Evolutionary conservation across 2,797 vertebrate species (phyloP).

Genomic region (Gymnocypris eckloni): DNA sequence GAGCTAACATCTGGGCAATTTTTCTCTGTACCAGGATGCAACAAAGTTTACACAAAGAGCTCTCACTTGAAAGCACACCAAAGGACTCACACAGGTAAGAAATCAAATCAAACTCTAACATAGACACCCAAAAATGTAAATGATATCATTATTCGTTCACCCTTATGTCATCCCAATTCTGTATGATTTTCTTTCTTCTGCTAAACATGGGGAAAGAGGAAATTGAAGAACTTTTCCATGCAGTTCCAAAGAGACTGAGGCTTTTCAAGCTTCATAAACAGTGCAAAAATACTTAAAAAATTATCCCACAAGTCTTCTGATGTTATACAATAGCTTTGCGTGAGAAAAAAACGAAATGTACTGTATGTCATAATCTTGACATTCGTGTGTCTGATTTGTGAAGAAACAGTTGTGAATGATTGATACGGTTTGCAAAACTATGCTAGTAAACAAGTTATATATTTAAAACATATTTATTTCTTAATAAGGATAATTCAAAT

Average conservation of each 20-base stretch:
- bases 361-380: not conserved
- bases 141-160: too few species aligned
- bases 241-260: not conserved
- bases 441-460: too few species aligned
- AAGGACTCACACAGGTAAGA: conserved; percentile 91
- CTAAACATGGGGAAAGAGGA: not conserved
- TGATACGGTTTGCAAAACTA: not conserved
- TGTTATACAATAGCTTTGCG: not conserved
- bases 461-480: too few species aligned
- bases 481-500: too few species aligned
- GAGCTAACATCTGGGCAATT: conserved; percentile 26
- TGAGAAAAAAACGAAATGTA: conserved; percentile 4
- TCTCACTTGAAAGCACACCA: conserved; percentile 95
- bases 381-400: not conserved
- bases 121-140: not conserved
- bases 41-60: conserved; percentile 95
- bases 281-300: not conserved
- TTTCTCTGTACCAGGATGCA: conserved; percentile 79
- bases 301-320: not conserved
- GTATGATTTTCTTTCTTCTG: not conserved
- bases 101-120: not conserved
- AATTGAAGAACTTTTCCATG: not conserved
- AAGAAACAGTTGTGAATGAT: not conserved
- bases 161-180: not conserved
- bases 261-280: not conserved